phyloP scores from a whole-genome alignment of 2,888 invertebrate genomes.

The Drosophila nigritarsus region DNA sequence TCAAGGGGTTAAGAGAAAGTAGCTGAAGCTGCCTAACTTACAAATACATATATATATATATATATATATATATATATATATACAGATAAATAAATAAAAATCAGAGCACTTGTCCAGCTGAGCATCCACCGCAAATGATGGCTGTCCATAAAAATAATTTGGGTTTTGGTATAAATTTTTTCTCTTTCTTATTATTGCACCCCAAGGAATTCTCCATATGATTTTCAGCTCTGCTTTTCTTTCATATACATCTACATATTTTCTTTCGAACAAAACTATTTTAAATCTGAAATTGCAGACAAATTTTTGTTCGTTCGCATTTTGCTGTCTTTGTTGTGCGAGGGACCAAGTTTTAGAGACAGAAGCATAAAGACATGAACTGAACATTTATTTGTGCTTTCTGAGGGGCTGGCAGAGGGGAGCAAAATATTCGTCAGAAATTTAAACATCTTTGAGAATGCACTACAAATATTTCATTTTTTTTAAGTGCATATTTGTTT shows the following conservation, averaged over 20 bases:
- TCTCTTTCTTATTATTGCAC: conserved; percentile 57
- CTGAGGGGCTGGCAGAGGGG: not conserved
- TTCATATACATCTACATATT: not conserved
- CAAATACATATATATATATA: not conserved
- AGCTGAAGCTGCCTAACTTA: conserved; percentile 1
- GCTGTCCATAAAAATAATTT: conserved; percentile 60
- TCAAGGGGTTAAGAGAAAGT: conserved; percentile 70
- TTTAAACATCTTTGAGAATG: conserved; percentile 14
- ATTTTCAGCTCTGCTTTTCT: conserved; percentile 26
- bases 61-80: not conserved
- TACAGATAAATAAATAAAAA: conserved; percentile 43
- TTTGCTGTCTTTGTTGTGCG: conserved; percentile 55
- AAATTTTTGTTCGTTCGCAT: conserved; percentile 67
- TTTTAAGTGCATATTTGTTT: conserved; percentile 14
- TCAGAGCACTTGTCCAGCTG: conserved; percentile 55
- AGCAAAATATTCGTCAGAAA: conserved; percentile 24
- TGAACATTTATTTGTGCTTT: conserved; percentile 47
- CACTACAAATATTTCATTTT: conserved; percentile 24
- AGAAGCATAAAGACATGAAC: conserved; percentile 21
- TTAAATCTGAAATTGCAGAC: conserved; percentile 53
- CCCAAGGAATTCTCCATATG: conserved; percentile 51
- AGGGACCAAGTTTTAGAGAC: conserved; percentile 26
- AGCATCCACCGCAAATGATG: conserved; percentile 16
- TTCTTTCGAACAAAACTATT: conserved; percentile 35
- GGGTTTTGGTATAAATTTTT: conserved; percentile 24